Conservation (phyloP, 1,140 invertebrate species). For the Drosophila aff. region DNA sequence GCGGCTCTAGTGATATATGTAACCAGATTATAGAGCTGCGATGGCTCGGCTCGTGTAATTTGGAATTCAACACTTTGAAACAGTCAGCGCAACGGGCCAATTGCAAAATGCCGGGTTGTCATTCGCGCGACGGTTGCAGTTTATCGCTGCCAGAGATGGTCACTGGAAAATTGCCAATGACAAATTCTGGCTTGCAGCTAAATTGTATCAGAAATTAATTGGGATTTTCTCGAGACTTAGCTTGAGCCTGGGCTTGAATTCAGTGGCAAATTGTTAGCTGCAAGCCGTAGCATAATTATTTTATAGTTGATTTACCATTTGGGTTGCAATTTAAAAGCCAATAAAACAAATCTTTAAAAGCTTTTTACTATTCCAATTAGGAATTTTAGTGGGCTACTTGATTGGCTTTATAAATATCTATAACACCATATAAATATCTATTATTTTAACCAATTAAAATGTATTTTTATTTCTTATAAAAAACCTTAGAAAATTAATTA, state of each 20-base stretch:
- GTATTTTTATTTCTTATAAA: neutral
- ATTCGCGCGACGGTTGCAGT: constrained; percentile 47
- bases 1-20: constrained; percentile 64
- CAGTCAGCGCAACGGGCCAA: constrained; percentile 52
- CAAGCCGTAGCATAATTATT: neutral
- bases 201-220: constrained; percentile 38
- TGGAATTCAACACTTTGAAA: constrained; percentile 78
- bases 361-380: neutral
- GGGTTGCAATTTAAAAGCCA: neutral
- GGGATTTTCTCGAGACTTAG: constrained; percentile 23
- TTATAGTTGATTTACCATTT: neutral
- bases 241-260: neutral
- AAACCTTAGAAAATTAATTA: neutral
- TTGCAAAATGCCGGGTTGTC: constrained; percentile 70
- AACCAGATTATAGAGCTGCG: constrained; percentile 72
- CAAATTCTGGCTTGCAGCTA: constrained; percentile 50
- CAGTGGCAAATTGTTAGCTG: constrained; percentile 8
- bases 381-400: neutral
- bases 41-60: constrained; percentile 65
- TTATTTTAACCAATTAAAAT: neutral
- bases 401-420: neutral
- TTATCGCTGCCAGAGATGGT: constrained; percentile 59
- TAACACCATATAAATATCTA: too few relatives aligned
- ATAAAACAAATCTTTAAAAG: too few relatives aligned
- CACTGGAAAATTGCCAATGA: constrained; percentile 44